Conservation (phyloP, 2,888 invertebrate genomes). For the Drosophila paranaensis region DNA sequence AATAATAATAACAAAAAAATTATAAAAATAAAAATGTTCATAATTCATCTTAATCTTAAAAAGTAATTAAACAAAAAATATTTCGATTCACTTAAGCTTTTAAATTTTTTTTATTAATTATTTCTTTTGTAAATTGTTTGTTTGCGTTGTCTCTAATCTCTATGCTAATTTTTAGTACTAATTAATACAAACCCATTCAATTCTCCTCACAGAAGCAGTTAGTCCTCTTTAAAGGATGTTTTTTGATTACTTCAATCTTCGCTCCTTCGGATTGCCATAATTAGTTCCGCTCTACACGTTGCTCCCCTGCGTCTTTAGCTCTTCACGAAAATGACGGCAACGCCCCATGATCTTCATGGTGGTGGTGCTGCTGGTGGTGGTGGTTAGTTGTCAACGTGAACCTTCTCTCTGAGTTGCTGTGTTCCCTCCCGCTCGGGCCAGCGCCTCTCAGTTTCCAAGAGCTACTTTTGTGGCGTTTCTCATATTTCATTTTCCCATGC, state of each 20-base stretch:
- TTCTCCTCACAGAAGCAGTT: background rate
- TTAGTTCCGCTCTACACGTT: constrained; percentile 49
- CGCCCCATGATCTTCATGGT: constrained; percentile 35
- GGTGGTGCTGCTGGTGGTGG: constrained; percentile 16
- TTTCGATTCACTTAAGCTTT: background rate
- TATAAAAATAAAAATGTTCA: too few species aligned
- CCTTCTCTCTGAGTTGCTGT: constrained; percentile 14
- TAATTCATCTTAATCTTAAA: background rate
- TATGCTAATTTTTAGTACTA: background rate
- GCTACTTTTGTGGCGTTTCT: constrained; percentile 46
- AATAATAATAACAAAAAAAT: too few species aligned
- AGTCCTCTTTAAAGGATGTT: background rate
- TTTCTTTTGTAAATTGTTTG: too few species aligned
- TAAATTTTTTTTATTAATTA: background rate
- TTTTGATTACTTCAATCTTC: constrained; percentile 14
- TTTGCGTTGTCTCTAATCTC: too few species aligned
- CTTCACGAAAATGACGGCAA: constrained; percentile 23
- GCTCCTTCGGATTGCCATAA: constrained; percentile 30
- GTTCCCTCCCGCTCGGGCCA: constrained; percentile 2
- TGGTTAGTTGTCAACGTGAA: constrained; percentile 39
- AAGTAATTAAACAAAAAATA: background rate
- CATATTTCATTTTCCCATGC: constrained; percentile 73
- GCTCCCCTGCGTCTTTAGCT: constrained; percentile 9
- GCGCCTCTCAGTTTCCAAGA: constrained; percentile 5
- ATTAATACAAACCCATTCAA: background rate